Evolutionary conservation across 2,797 vertebrate species (phyloP).

Genomic region (Chelidonichthys spinosus): DNA sequence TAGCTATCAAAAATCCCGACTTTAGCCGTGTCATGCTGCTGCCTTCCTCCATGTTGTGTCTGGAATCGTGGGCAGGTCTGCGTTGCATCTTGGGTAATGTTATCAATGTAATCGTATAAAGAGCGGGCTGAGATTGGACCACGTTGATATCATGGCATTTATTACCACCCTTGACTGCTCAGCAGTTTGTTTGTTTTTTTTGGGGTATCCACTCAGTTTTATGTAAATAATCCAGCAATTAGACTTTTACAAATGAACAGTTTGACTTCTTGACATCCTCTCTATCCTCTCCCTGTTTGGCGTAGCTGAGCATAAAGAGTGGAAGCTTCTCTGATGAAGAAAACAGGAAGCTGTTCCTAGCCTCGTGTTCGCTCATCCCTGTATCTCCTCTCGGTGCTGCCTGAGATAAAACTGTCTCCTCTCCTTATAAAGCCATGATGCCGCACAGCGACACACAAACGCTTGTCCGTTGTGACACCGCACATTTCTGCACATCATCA

Average conservation of each 20-base stretch:
- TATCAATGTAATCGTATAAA: slow-evolving; percentile 30
- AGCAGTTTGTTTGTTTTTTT: background rate
- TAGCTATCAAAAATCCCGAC: background rate
- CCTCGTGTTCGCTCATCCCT: background rate
- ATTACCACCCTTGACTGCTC: background rate
- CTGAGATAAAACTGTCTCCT: slow-evolving; percentile 47
- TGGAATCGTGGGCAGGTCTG: background rate
- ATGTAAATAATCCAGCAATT: background rate
- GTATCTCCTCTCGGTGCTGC: slow-evolving; percentile 26
- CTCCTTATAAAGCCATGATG: slow-evolving; percentile 50
- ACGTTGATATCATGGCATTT: slow-evolving; percentile 12
- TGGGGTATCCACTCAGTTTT: background rate
- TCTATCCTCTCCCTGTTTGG: background rate
- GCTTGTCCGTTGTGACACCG: background rate
- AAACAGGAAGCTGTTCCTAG: too few species aligned
- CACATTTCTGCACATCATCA: background rate
- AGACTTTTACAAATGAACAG: background rate
- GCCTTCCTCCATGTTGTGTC: background rate
- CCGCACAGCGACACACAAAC: background rate
- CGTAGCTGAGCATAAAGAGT: background rate
- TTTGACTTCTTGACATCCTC: background rate
- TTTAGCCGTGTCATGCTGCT: background rate
- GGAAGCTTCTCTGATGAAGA: too few species aligned
- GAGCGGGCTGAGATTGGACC: slow-evolving; percentile 16
- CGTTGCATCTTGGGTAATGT: slow-evolving; percentile 5